These are phyloP conservation scores for Candoia aspera DNA, from an alignment of 2,113 vertebrate species.

Conservation along the genomic window DNA sequence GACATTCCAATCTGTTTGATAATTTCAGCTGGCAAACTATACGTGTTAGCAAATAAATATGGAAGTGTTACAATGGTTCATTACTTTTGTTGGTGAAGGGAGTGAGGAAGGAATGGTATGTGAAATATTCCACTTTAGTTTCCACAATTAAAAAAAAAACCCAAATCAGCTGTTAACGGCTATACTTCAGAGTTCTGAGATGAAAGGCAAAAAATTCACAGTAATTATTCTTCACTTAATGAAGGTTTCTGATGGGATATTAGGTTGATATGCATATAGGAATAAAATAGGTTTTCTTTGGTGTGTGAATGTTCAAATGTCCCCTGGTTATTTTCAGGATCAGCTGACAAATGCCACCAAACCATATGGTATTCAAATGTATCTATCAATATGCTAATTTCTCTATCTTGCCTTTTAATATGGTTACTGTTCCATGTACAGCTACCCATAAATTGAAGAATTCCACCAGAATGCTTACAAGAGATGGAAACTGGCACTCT, in stretches of 20 bases:
- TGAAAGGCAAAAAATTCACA: constrained; percentile 9
- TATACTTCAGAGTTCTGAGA: constrained; percentile 1
- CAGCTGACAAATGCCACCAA: not conserved
- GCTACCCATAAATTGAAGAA: not conserved
- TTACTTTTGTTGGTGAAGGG: constrained; percentile 3
- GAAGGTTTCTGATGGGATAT: constrained; percentile 22
- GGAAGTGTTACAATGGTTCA: constrained; percentile 12
- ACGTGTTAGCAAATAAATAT: constrained; percentile 20
- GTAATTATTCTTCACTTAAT: not conserved
- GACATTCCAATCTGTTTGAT: not conserved
- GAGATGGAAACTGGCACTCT: not conserved
- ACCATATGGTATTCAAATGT: not conserved
- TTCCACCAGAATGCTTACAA: not conserved
- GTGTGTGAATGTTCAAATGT: not conserved
- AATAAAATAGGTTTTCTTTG: constrained; percentile 18
- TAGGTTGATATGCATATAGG: constrained; percentile 17
- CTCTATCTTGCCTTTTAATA: not conserved
- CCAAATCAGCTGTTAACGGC: not conserved
- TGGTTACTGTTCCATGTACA: not conserved
- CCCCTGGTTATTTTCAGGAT: too few species aligned
- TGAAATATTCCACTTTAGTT: not conserved
- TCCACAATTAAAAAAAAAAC: constrained; percentile 6
- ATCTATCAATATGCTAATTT: not conserved
- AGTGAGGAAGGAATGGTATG: not conserved
- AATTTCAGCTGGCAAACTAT: not conserved